Evolutionary conservation across 2,797 vertebrate genomes (phyloP).

Genomic region (Lutjanus argentimaculatus): DNA sequence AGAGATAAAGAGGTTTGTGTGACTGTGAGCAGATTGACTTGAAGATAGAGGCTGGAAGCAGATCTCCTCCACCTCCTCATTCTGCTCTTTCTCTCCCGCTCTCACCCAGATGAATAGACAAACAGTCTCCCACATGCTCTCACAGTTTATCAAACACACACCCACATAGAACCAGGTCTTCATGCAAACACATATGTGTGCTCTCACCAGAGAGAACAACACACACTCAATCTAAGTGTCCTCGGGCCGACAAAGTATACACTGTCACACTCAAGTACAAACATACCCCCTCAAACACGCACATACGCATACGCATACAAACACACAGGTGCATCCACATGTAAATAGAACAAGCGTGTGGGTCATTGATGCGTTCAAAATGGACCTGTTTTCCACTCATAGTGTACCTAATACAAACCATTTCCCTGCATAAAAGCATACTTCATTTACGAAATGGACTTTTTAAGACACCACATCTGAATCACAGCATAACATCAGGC

Average conservation of each 20-base stretch:
- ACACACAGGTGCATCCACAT: slow-evolving; percentile 81
- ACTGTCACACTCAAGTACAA: slow-evolving; percentile 80
- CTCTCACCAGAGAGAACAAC: slow-evolving; percentile 80
- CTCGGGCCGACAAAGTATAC: slow-evolving; percentile 78
- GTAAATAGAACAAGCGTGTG: slow-evolving; percentile 71
- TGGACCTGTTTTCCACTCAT: slow-evolving; percentile 64
- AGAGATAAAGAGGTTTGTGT: slow-evolving; percentile 81
- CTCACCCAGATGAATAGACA: slow-evolving; percentile 86
- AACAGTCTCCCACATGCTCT: slow-evolving; percentile 88
- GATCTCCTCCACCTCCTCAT: slow-evolving; percentile 81
- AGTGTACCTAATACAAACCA: slow-evolving; percentile 61
- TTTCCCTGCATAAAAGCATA: slow-evolving; percentile 28
- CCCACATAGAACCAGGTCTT: slow-evolving; percentile 85
- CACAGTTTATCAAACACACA: slow-evolving; percentile 90
- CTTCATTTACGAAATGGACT: slow-evolving; percentile 49
- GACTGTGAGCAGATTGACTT: slow-evolving; percentile 84
- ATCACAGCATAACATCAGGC: slow-evolving; percentile 38
- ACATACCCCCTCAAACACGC: slow-evolving; percentile 77
- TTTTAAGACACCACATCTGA: slow-evolving; percentile 59
- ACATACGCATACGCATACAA: slow-evolving; percentile 66
- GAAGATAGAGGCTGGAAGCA: slow-evolving; percentile 81
- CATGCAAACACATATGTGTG: slow-evolving; percentile 87
- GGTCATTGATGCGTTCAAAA: slow-evolving; percentile 53
- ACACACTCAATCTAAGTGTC: slow-evolving; percentile 79
- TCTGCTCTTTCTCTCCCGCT: slow-evolving; percentile 76